Base-by-base conservation (phyloP, 2,797 vertebrate species). In the Calcarius lapponicus region DNA sequence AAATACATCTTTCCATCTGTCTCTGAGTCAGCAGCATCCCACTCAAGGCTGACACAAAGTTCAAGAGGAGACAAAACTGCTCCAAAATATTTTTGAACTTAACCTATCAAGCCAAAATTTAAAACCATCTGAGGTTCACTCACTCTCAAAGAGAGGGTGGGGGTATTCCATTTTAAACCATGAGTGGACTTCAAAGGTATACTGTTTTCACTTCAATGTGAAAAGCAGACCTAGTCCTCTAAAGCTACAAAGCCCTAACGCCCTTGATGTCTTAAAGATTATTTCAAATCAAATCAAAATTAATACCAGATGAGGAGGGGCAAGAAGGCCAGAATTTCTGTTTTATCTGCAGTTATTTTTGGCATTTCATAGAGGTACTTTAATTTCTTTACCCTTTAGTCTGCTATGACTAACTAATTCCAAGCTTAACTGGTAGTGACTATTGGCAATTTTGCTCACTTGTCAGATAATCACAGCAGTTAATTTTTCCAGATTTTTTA, bases 291-390 rank as follows among this genome's bases (percentile, higher is more conserved):
- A 95, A 96, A 96, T 94, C 31, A 92, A 94, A 95, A 96, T 96
- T 95, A 95, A 94, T 94, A 80, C 93, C 93, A 94, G 88, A 95
- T 90, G 88, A 31, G 86, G 90, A 94, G 85, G 92, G 79, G 92
- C 92, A 95, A 85, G 47, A 78, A 93, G 71, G 90, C 95, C 91
- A 95, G 86, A 88, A 80, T 75, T 89, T 89, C 82, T 74, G 16
- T 86, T 96, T 96, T 94, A 94, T 92, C 96, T 93, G 74, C 83
- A 94, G 95, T 96, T 96, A 94, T 90, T 96, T 96, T 95, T 95
- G 96, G 95, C 93, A 78, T 95, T 93, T 92, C 61, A 28, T 80
- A 76, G 79, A 60, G 43, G 90, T 90, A 69, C 69, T 94, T 87
- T 56, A 90, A 88, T 86, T 88, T 92, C 92, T 93, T 93, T 64